A percentile compares a stretch with the other conserved stretches of the same genome.
Evolutionary conservation across 1,140 invertebrate species (phyloP).

Genomic region (Drosophila equinoxialis): DNA sequence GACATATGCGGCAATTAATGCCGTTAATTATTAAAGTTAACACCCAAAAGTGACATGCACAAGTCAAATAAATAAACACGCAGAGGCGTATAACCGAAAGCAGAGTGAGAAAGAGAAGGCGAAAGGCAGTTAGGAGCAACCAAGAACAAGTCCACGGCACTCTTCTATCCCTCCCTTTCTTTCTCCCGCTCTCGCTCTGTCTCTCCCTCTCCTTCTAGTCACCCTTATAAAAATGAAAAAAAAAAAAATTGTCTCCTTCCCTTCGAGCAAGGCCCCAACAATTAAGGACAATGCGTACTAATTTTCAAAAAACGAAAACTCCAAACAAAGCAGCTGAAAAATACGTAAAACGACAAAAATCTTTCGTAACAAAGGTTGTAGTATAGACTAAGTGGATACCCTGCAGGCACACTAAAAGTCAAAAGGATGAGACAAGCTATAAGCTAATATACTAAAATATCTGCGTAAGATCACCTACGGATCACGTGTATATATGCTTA

Average conservation of each 20-base stretch:
- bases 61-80: conserved; percentile 81
- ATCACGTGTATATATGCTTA: not conserved
- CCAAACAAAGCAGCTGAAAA: conserved; percentile 16
- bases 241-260: conserved; percentile 31
- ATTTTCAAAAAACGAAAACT: conserved; percentile 69
- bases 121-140: no score
- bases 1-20: conserved; percentile 80
- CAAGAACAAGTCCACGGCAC: conserved; percentile 17
- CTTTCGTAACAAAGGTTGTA: not conserved
- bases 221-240: not conserved
- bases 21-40: conserved; percentile 81
- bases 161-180: not conserved
- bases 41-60: conserved; percentile 80
- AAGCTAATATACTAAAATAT: not conserved
- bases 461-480: not conserved
- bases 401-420: not conserved
- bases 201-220: not conserved
- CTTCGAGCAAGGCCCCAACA: conserved; percentile 59
- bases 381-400: not conserved
- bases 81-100: conserved; percentile 47
- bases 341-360: conserved; percentile 19
- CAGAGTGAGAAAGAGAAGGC: conserved; percentile 25
- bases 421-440: no score
- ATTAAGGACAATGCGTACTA: conserved; percentile 77
- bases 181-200: not conserved